Conservation (phyloP, 92 coral and sea anemone genomes). For the Porites cylindrica region DNA sequence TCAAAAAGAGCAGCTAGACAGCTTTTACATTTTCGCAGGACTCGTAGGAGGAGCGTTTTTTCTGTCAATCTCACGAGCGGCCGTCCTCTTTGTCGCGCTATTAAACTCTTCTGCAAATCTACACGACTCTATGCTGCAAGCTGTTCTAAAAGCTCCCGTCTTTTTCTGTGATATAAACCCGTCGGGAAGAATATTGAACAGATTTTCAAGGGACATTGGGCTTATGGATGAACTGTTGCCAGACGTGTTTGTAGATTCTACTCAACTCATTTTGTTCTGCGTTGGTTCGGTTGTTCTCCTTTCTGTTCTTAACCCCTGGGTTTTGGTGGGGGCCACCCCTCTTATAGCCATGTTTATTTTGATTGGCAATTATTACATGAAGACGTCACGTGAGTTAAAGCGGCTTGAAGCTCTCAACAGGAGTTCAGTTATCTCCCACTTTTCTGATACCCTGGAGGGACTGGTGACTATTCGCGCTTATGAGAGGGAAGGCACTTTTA, state of each 20-base stretch:
- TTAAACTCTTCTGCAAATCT: conserved; percentile 72
- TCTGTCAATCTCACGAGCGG: conserved; percentile 41
- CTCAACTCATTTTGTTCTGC: conserved; percentile 29
- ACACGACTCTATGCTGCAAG: conserved; percentile 58
- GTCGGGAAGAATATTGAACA: conserved; percentile 79
- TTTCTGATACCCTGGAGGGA: conserved; percentile 51
- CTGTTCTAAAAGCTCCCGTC: conserved; percentile 72
- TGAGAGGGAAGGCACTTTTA: conserved; percentile 32
- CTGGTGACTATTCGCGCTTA: conserved; percentile 57
- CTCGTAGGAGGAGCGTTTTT: background rate
- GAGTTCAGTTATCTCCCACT: conserved; percentile 39
- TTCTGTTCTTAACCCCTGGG: background rate
- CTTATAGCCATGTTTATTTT: conserved; percentile 12
- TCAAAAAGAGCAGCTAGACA: background rate
- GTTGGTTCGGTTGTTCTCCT: background rate
- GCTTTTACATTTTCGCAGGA: background rate
- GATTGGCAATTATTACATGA: conserved; percentile 45
- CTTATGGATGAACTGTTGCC: conserved; percentile 64
- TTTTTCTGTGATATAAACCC: conserved; percentile 68
- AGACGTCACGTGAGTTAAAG: conserved; percentile 59
- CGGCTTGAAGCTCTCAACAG: conserved; percentile 53
- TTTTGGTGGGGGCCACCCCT: background rate
- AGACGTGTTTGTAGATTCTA: conserved; percentile 33
- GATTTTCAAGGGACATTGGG: conserved; percentile 67
- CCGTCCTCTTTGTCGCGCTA: conserved; percentile 50